Evolutionary conservation across 2,888 invertebrate genomes (phyloP).

Genomic region (Pristionchus entomophagus): DNA sequence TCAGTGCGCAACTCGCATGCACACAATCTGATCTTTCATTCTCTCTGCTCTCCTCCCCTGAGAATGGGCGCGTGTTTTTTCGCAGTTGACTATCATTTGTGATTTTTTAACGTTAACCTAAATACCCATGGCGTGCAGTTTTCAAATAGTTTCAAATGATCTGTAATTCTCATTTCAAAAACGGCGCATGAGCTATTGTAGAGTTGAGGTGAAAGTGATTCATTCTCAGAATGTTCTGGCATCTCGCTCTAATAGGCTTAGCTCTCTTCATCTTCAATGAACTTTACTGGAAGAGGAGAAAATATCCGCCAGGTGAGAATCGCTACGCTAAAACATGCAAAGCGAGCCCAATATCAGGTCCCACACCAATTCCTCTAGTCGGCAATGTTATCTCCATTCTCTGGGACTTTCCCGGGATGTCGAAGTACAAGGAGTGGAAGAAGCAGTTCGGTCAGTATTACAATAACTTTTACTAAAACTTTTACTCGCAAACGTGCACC

Average conservation of each 20-base stretch:
- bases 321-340: not conserved
- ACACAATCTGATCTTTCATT: not conserved
- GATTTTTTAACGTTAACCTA: too few species aligned
- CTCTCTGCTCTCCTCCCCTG: not conserved
- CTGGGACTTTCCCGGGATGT: conserved; percentile 16
- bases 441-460: conserved; percentile 10
- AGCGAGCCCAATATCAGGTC: not conserved
- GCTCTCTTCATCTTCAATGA: conserved; percentile 12
- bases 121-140: too few species aligned
- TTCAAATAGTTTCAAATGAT: too few species aligned
- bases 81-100: too few species aligned
- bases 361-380: conserved; percentile 20
- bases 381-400: conserved; percentile 31
- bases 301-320: conserved; percentile 25
- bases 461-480: too few species aligned
- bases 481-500: too few species aligned
- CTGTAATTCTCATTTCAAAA: too few species aligned
- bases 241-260: not conserved
- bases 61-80: too few species aligned
- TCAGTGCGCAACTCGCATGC: not conserved
- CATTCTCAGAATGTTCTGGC: conserved; percentile 23
- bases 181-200: too few species aligned
- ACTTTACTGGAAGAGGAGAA: conserved; percentile 28
- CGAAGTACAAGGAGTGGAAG: conserved; percentile 19
- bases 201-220: too few species aligned